Base-by-base conservation (phyloP, 2,888 invertebrate genomes). In the Psococerastis gibbosa region DNA sequence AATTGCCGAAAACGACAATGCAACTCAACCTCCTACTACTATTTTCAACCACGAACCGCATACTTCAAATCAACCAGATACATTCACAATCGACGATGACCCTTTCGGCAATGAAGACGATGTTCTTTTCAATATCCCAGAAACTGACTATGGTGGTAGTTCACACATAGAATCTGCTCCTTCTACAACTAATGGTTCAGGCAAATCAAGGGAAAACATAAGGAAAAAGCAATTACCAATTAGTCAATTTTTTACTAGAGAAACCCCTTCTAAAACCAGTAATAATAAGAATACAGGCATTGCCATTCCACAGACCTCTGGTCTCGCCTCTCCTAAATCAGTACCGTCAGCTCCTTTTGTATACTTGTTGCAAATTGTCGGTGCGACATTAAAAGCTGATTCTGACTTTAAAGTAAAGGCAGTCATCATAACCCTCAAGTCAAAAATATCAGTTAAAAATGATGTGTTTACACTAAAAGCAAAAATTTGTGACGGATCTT, bases 351-450 rank as follows among this genome's bases (percentile, higher is more conserved):
- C 15, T n/a, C 38, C 38, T 13, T 38, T 18, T 38, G 38, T 38
- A 4, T 38, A 38, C 20, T 11, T 38, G 22, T n/a, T 13, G n/a
- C 38, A 38, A 17, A 38, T 38, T 5, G 9, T 38, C 5, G 6
- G 20, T 6, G 20, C 13, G 5, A 3, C 15, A 5, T 3, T 38
- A 18, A 38, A 15, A 3, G 22, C 15, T 6, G 20, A 17, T 13
- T 13, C 18, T 4, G 18, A 18, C 9, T 38, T 38, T 20, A 17
- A 5, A 17, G 20, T 38, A 20, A 38, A 38, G 20, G 38, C 38
- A 38, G 38, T 38, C 4, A 38, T 38, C 20, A 4, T 38, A 11
- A 38, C 38, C 4, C 17, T 38, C 3, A 38, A 38, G 3, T 18
- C 17, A 18, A 38, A 38, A 38, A 38, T 38, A 5, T 9, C 5